Evolutionary conservation across 2,797 vertebrate species (phyloP).

Genomic region (Podarcis lilfordi): DNA sequence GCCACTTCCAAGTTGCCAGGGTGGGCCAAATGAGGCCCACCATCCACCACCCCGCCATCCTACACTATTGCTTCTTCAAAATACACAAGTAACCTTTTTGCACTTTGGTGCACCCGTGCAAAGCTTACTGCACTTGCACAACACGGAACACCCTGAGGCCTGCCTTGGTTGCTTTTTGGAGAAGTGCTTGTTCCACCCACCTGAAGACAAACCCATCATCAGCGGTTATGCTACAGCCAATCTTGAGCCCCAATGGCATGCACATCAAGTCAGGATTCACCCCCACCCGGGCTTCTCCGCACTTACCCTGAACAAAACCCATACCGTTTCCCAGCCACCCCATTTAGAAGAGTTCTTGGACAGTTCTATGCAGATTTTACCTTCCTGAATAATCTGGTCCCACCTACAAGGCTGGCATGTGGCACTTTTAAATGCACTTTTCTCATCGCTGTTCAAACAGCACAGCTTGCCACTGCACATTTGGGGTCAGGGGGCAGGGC

Average conservation of each 20-base stretch:
- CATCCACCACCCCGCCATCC: no score
- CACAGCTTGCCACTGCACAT: rapidly evolving
- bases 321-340: no score
- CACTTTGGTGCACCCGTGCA: not conserved
- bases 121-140: no score
- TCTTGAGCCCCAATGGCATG: not conserved
- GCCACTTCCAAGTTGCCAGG: no score
- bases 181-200: not conserved
- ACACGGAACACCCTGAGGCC: not conserved
- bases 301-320: not conserved
- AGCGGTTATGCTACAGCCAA: not conserved
- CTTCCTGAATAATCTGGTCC: not conserved
- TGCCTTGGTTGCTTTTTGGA: not conserved
- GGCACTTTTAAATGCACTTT: not conserved
- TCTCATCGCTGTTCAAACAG: not conserved
- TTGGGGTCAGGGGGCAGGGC: no score
- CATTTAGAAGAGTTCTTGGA: not conserved
- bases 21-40: no score
- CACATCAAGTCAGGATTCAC: no score
- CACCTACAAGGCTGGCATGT: not conserved
- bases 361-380: not conserved
- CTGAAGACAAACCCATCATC: not conserved
- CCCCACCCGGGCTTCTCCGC: not conserved
- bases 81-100: not conserved
- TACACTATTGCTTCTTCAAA: no score